These are phyloP conservation scores for Trypoxylus dichotomus DNA, from an alignment of 1,140 invertebrate species.

Conservation along the genomic window DNA sequence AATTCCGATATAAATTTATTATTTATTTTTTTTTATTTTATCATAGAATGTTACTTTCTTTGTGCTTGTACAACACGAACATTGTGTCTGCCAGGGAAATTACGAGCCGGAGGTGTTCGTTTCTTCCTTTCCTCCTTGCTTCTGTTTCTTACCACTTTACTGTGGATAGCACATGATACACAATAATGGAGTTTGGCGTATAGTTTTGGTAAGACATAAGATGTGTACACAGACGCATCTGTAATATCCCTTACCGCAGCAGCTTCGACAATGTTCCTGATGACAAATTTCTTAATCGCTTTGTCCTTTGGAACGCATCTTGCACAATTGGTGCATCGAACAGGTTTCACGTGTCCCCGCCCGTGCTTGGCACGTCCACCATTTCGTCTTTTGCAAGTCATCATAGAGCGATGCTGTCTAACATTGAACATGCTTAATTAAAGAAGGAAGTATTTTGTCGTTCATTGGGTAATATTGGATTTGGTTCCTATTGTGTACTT, in stretches of 20 bases:
- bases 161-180: slow-evolving; percentile 99
- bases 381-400: slow-evolving; percentile 97
- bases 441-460: too few species aligned
- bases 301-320: slow-evolving; percentile 99
- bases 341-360: slow-evolving; percentile 96
- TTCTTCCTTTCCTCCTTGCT: slow-evolving; percentile 95
- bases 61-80: slow-evolving; percentile 59
- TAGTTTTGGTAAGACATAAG: slow-evolving; percentile 94
- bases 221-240: slow-evolving; percentile 93
- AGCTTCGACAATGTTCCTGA: slow-evolving; percentile 99
- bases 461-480: too few species aligned
- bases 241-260: slow-evolving; percentile 98
- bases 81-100: slow-evolving; percentile 75
- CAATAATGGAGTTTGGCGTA: slow-evolving; percentile 99
- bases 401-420: too few species aligned
- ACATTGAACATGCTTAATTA: too few species aligned
- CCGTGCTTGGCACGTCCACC: slow-evolving; percentile 98
- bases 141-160: slow-evolving; percentile 98
- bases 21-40: too few species aligned
- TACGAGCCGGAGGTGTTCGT: slow-evolving; percentile 91
- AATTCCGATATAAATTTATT: too few species aligned
- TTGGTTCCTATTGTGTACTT: too few species aligned
- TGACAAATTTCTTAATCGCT: slow-evolving; percentile 99
- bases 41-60: slow-evolving; percentile 26
- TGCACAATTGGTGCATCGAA: slow-evolving; percentile 98